Base-by-base conservation (phyloP, 2,113 vertebrate species). In the Nothocercus nigrocapillus region DNA sequence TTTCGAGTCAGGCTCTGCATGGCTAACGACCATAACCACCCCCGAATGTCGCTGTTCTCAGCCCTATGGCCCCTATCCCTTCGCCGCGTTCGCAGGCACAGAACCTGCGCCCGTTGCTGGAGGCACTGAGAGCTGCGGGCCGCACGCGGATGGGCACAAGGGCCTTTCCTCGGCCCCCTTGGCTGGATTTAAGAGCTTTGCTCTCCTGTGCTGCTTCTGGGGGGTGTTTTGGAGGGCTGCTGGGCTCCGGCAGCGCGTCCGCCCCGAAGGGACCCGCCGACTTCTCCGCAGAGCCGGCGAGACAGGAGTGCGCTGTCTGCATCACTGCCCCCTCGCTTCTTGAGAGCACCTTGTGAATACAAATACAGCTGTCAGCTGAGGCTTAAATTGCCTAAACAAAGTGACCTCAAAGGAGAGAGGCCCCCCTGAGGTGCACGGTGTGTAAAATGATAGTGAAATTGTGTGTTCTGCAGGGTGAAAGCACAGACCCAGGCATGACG, bases 381-480 rank as follows among this genome's bases (percentile, higher is more conserved):
- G 82, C 92, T 94, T 88, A 85, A 24, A 42, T 58, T 51, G 34
- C 44, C 56, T 64, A 47, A 85, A 85, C 56, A 74, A 95, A 85
- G 78, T 75, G 0, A 85, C 40, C 86, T 92, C 74, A 86, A 82
- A 95, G 45, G 38, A 90, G 24, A 85, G 28, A 63, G 6, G 30
- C 6, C 32, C 58, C 58, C 44, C 56, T 76, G 42, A 85, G 0
- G 2, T 16, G 49, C 34, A 70, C 87, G 69, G 28, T 63, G 63
- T 91, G 78, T 74, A 82, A 94, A 93, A 73, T 28, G 38, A 75
- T 28, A 89, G 63, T 36, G 73, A 91, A 88, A 54, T 76, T 89
- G 14, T 62, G 36, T 77, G 66, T 84, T 89, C 83, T 82, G 34
- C 40, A 49, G 59, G 76, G 34, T 45, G 27, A 89, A 82, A 58